Evolutionary conservation across 2,888 invertebrate species (phyloP).

Genomic region (Loripinus fragilis): DNA sequence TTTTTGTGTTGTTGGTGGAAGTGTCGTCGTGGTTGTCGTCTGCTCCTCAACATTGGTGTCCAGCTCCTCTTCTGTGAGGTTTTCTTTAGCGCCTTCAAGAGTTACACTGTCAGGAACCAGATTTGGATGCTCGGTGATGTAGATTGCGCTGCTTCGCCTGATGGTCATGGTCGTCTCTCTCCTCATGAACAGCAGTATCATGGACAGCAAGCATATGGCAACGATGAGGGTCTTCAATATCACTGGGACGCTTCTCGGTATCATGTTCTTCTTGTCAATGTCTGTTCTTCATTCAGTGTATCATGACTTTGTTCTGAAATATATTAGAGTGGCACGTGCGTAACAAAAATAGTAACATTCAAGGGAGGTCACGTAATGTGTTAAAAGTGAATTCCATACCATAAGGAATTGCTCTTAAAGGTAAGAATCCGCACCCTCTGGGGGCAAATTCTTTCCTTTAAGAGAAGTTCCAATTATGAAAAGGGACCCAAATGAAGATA

Average conservation of each 20-base stretch:
- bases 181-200: background rate
- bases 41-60: background rate
- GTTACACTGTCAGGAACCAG: background rate
- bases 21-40: constrained; percentile 27
- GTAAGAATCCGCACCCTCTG: no score
- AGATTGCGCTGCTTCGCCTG: background rate
- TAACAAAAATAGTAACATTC: no score
- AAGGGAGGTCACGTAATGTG: no score
- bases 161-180: background rate
- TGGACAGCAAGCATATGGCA: background rate
- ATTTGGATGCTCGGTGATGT: background rate
- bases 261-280: background rate
- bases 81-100: background rate
- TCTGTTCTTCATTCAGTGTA: no score
- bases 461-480: no score
- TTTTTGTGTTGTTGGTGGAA: constrained; percentile 30
- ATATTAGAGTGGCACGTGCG: no score
- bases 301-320: no score
- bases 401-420: no score
- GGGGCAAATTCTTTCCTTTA: no score
- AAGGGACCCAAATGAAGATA: no score
- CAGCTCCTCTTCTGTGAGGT: background rate
- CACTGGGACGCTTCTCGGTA: background rate
- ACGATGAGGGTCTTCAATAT: background rate
- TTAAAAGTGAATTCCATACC: no score